These are phyloP conservation scores for Drosophila tropicalis DNA, from an alignment of 1,140 invertebrate species.

Conservation along the genomic window DNA sequence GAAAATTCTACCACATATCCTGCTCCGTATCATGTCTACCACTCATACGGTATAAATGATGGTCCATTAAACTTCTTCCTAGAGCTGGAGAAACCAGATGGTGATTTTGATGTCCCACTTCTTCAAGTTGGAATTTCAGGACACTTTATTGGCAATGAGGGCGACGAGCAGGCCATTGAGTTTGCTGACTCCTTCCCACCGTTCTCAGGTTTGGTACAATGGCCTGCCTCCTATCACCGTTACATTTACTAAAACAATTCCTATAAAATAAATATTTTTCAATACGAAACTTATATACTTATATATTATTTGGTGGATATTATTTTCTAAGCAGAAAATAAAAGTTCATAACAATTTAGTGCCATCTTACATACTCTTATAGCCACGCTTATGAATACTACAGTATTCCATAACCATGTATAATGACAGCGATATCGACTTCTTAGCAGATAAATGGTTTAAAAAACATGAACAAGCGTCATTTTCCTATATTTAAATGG, in stretches of 20 bases:
- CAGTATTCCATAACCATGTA: too few relatives aligned
- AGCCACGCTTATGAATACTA: too few relatives aligned
- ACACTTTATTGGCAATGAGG: slow-evolving; percentile 34
- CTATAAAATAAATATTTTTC: not conserved
- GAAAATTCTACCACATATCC: slow-evolving; percentile 84
- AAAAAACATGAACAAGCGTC: too few relatives aligned
- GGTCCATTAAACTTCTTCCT: slow-evolving; percentile 86
- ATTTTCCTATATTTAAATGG: too few relatives aligned
- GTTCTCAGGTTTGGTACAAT: slow-evolving; percentile 30
- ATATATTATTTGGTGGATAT: not conserved
- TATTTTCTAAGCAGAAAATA: too few relatives aligned
- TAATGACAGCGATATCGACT: too few relatives aligned
- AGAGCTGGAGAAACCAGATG: slow-evolving; percentile 82
- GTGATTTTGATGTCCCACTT: slow-evolving; percentile 37
- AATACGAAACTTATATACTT: not conserved
- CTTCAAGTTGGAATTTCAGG: slow-evolving; percentile 34
- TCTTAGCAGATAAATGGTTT: too few relatives aligned
- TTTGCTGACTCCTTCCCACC: slow-evolving; percentile 38
- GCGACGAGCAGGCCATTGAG: slow-evolving; percentile 20
- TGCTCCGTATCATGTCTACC: slow-evolving; percentile 88
- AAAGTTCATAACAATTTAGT: too few relatives aligned
- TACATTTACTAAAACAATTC: slow-evolving; percentile 26
- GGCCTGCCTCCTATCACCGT: slow-evolving; percentile 51
- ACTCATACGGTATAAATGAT: slow-evolving; percentile 85
- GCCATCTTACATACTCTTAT: too few relatives aligned